Base-by-base conservation (phyloP, 2,888 invertebrate species). In the Xylophagus ater region DNA sequence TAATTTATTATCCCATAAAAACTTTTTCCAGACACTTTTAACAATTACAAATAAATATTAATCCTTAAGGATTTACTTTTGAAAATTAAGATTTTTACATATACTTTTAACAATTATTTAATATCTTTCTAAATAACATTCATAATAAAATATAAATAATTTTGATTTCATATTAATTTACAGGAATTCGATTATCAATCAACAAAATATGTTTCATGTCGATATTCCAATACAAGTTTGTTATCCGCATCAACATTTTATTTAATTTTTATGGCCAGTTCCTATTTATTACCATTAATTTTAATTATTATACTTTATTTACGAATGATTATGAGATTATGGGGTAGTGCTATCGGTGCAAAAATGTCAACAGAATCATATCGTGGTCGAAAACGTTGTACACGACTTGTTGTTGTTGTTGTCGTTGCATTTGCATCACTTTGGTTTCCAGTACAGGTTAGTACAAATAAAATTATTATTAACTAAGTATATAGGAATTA, bases 371-470 rank as follows among this genome's bases (percentile, higher is more conserved):
- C 81, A 7, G 87, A 89, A 58, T 64, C 65, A 37, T 59, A 82
- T 45, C 72, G 85, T 32, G 85, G 87, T 41, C 84, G 87, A 65
- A 81, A 81, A 65, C 73, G 88, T 45, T 93, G 90, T 17, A 93
- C 93, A 2, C 72, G 87, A 50, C 78, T 94, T 73, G 90, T 94
- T 7, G 77, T 90, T 34, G 81, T 89, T 23, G 88, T 92, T 25
- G 88, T 92, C 5, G 81, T 86, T 28, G 88, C 88, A 36, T 94
- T 94, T 59, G 90, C 92, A 10, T 73, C 88, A n/a, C 87, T 90
- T 67, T 93, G 93, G 93, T 78, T 85, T 55, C 93, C 93, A 6
- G 83, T 93, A 53, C 90, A 92, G 73, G 81, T 90, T 50, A 68
- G 53, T 39, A 17, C n/a, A n/a, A n/a, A n/a, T n/a, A n/a, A n/a